Conservation (phyloP, 2,113 vertebrate genomes). For the Rhegmatorhina hoffmannsi region DNA sequence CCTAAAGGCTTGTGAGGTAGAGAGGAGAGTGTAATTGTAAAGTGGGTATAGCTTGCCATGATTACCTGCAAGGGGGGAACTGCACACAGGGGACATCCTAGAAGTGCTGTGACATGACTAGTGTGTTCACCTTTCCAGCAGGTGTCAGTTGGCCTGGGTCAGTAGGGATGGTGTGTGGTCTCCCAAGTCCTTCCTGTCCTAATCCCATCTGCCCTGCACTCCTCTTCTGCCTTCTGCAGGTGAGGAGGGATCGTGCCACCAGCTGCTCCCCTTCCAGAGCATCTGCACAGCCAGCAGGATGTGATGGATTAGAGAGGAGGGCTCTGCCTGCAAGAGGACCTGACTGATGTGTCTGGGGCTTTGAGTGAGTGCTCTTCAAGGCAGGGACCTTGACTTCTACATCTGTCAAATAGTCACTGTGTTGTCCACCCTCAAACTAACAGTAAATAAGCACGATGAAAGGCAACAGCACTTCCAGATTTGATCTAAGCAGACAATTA, state of each 20-base stretch:
- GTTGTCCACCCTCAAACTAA: neutral
- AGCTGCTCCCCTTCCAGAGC: neutral
- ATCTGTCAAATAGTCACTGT: neutral
- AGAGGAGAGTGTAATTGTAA: neutral
- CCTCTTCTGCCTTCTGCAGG: neutral
- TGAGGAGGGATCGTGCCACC: neutral
- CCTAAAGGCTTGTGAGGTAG: neutral
- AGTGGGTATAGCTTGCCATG: neutral
- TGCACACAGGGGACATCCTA: neutral
- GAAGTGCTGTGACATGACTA: neutral
- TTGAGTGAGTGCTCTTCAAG: neutral
- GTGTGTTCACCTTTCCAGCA: neutral
- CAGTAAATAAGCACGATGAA: constrained; percentile 18
- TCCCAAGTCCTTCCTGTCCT: neutral
- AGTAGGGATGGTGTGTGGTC: neutral
- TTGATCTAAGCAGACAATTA: constrained; percentile 33
- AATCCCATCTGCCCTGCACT: neutral
- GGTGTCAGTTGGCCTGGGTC: neutral
- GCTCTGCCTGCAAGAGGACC: neutral
- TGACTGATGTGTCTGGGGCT: neutral
- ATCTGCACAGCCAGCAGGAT: neutral
- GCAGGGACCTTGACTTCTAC: neutral
- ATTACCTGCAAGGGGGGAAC: neutral
- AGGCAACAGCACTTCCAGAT: neutral
- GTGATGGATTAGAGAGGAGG: neutral